Conservation (phyloP, 2,797 vertebrate genomes). For the Eupleurogrammus muticus region DNA sequence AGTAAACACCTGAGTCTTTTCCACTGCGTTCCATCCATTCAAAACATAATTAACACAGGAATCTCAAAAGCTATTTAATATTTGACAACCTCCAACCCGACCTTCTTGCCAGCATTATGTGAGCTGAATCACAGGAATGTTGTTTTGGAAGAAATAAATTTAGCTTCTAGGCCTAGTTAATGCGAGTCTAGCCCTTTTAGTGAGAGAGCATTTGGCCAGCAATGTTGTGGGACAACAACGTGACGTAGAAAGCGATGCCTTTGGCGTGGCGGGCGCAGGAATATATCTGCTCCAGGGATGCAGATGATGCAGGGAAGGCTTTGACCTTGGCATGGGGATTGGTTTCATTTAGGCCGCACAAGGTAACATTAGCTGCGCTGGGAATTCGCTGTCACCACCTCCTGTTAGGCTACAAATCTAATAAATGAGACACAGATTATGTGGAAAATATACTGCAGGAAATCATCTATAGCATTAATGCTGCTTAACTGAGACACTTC, state of each 20-base stretch:
- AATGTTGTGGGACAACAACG: conserved; percentile 25
- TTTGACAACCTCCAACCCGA: conserved; percentile 35
- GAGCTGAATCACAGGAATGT: conserved; percentile 61
- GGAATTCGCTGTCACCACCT: conserved; percentile 28
- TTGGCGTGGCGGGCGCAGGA: conserved; percentile 20
- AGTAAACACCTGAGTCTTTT: conserved; percentile 54
- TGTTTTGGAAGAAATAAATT: conserved; percentile 65
- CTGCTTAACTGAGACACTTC: conserved; percentile 6
- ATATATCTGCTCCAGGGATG: conserved; percentile 34
- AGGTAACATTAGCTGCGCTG: conserved; percentile 31
- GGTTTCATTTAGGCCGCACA: conserved; percentile 34
- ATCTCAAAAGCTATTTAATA: conserved; percentile 43
- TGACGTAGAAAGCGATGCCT: conserved; percentile 31
- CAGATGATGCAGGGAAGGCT: conserved; percentile 39
- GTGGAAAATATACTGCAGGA: conserved; percentile 1
- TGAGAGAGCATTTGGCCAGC: conserved; percentile 14
- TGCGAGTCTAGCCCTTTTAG: conserved; percentile 14
- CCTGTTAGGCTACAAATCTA: conserved; percentile 20
- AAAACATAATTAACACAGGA: conserved; percentile 59
- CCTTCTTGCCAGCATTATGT: conserved; percentile 39
- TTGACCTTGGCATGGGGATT: conserved; percentile 39
- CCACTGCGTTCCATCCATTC: conserved; percentile 33
- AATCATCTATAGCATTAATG: conserved; percentile 21
- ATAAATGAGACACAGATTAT: conserved; percentile 15
- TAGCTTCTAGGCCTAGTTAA: conserved; percentile 29